A percentile compares a stretch with the other conserved stretches of the same genome.
phyloP scores from a whole-genome alignment of 2,888 invertebrate genomes.

The Synanthedon tipuliformis region DNA sequence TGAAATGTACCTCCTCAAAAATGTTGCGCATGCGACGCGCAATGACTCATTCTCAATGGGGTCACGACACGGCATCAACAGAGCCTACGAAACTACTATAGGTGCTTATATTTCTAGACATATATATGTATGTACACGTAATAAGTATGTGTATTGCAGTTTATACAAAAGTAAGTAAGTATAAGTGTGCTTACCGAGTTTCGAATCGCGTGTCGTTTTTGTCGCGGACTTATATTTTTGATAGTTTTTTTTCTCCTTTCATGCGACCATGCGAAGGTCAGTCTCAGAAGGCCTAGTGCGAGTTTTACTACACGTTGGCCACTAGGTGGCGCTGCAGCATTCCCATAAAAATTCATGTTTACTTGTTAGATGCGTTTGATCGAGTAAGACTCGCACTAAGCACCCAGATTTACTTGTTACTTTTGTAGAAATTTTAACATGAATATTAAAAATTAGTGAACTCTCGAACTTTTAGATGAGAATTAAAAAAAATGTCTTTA shows the following conservation, averaged over 20 bases:
- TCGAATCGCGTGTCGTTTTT: slow-evolving; percentile 43
- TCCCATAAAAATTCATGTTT: no score
- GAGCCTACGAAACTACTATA: slow-evolving; percentile 16
- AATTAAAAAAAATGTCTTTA: no score
- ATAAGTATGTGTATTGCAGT: slow-evolving; percentile 5
- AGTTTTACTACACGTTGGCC: no score
- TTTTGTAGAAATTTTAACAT: no score
- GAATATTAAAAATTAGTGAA: no score
- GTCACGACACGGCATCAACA: slow-evolving; percentile 50
- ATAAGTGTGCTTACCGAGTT: slow-evolving; percentile 36
- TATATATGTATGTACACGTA: slow-evolving; percentile 10
- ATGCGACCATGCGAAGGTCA: no score
- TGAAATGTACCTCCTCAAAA: slow-evolving; percentile 57
- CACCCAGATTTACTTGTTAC: no score
- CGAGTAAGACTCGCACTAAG: no score
- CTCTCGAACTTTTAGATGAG: no score
- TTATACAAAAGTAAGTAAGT: slow-evolving; percentile 24
- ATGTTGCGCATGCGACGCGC: slow-evolving; percentile 52
- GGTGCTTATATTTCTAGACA: slow-evolving; percentile 11
- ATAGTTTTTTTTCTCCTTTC: slow-evolving; percentile 9
- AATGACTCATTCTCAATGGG: slow-evolving; percentile 65
- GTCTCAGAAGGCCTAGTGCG: no score
- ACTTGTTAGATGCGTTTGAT: no score
- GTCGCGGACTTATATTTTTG: slow-evolving; percentile 23
- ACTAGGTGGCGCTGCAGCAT: no score